Conservation (phyloP, 2,888 invertebrate species). For the Nymphalis c-album region DNA sequence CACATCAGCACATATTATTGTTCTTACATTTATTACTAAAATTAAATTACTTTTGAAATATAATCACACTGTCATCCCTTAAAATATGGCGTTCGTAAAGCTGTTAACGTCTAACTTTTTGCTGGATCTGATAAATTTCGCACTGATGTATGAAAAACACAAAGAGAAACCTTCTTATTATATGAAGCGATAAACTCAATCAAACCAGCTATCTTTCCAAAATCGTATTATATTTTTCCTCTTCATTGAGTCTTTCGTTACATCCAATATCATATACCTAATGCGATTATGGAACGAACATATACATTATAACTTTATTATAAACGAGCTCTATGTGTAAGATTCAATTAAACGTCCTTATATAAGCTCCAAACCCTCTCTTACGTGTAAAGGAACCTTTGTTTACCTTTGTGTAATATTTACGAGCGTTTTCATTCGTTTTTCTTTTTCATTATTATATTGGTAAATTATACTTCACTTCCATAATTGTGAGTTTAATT, state of each 20-base stretch:
- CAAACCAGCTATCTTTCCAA: constrained; percentile 35
- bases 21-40: background rate
- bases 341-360: constrained; percentile 2
- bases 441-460: no score
- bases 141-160: constrained; percentile 56
- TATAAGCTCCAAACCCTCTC: no score
- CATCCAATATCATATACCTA: constrained; percentile 29
- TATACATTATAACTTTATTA: constrained; percentile 19
- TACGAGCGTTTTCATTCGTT: no score
- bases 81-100: constrained; percentile 40
- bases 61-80: constrained; percentile 33
- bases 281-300: constrained; percentile 14
- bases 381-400: no score
- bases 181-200: constrained; percentile 44
- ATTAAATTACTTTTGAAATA: background rate
- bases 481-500: no score
- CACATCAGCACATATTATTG: no score
- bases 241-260: constrained; percentile 33
- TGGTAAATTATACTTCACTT: no score
- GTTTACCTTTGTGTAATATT: no score
- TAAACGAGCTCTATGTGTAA: background rate
- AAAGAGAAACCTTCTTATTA: constrained; percentile 55
- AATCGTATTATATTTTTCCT: constrained; percentile 37
- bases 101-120: constrained; percentile 55
- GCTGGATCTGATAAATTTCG: constrained; percentile 62